Percentiles rank a stretch among this genome's conserved stretches.
Conservation (phyloP, 2,888 invertebrate genomes). For the Leptinotarsa peninsularis region DNA sequence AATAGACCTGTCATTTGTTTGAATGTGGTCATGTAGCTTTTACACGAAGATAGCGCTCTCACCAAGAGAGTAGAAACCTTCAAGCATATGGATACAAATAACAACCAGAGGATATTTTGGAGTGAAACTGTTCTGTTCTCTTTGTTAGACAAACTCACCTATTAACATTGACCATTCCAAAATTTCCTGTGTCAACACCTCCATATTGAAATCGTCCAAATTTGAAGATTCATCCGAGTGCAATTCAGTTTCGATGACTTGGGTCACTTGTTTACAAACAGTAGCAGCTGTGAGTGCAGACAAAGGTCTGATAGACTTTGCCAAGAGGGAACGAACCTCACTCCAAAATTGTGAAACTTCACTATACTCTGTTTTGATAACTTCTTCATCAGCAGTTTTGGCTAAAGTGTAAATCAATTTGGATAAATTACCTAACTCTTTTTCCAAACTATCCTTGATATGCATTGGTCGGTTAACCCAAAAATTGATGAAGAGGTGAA, state of each 20-base stretch:
- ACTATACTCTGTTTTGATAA: conserved; percentile 75
- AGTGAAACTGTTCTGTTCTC: no score
- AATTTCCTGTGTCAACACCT: conserved; percentile 82
- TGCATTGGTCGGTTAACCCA: conserved; percentile 76
- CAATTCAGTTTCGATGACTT: conserved; percentile 66
- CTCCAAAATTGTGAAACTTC: conserved; percentile 87
- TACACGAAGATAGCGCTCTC: no score
- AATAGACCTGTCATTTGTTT: no score
- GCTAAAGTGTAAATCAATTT: conserved; percentile 76
- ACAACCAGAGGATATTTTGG: no score
- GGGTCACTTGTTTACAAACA: conserved; percentile 82
- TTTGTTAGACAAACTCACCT: conserved; percentile 62
- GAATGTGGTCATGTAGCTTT: no score
- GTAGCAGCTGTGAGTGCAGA: conserved; percentile 86
- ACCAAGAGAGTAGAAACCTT: no score
- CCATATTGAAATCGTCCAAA: conserved; percentile 64
- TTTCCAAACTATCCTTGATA: conserved; percentile 65
- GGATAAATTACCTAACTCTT: conserved; percentile 78
- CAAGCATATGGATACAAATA: no score
- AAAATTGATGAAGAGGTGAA: conserved; percentile 78
- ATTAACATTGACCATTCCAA: conserved; percentile 89
- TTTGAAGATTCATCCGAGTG: conserved; percentile 57
- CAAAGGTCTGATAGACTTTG: conserved; percentile 80
- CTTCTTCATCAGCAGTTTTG: conserved; percentile 69
- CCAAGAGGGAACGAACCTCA: conserved; percentile 77